A percentile compares a stretch with the other conserved stretches of the same genome.
phyloP scores from a whole-genome alignment of 2,797 vertebrate species.

The Ficedula albicollis region DNA sequence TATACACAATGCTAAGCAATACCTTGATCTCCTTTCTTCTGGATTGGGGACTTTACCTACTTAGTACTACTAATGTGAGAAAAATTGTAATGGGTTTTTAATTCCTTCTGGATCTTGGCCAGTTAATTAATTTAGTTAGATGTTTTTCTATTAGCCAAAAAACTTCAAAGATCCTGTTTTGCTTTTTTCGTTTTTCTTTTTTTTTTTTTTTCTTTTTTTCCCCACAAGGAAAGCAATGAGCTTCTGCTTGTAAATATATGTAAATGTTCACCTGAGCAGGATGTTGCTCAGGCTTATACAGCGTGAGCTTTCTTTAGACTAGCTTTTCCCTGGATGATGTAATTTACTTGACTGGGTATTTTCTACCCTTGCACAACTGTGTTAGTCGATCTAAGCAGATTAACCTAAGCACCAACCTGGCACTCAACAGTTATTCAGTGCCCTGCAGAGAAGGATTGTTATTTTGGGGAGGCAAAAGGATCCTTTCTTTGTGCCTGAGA shows the following conservation, averaged over 20 bases:
- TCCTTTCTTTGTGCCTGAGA: background rate
- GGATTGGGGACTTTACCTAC: background rate
- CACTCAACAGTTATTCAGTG: background rate
- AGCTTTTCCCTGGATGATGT: constrained; percentile 74
- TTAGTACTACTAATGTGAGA: background rate
- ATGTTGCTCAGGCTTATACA: constrained; percentile 45
- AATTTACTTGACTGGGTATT: constrained; percentile 70
- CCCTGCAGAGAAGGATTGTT: constrained; percentile 22
- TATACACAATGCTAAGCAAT: background rate
- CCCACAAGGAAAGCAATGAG: background rate
- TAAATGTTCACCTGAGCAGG: constrained; percentile 8
- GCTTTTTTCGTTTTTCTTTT: too few relatives aligned
- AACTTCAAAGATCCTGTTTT: background rate
- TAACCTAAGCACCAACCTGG: constrained; percentile 56
- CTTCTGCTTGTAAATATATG: constrained; percentile 15
- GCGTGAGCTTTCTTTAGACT: constrained; percentile 66
- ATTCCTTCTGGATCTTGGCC: background rate
- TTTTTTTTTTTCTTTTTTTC: background rate
- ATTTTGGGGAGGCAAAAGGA: constrained; percentile 23
- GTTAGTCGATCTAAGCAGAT: constrained; percentile 61
- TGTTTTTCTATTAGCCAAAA: background rate
- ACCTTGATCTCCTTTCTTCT: background rate
- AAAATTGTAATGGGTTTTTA: constrained; percentile 8
- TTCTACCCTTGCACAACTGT: constrained; percentile 62
- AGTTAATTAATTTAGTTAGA: background rate